Conservation (phyloP, 2,113 vertebrate genomes). For the Protobothrops flavoviridis region DNA sequence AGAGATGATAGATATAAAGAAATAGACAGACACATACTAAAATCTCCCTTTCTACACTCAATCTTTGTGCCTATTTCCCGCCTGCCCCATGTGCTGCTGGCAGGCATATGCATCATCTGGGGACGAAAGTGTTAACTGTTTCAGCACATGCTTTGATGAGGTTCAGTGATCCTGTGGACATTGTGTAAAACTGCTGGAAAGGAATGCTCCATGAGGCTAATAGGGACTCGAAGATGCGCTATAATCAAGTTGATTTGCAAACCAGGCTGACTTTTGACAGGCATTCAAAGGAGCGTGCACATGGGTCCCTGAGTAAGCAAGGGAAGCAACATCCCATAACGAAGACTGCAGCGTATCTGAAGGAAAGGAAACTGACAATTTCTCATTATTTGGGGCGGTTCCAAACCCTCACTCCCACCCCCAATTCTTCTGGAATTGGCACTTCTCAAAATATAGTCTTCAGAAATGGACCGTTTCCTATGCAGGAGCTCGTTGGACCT, state of each 20-base stretch:
- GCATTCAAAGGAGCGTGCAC: constrained; percentile 62
- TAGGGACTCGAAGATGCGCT: constrained; percentile 53
- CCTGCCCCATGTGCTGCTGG: accelerated
- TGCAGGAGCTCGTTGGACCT: too few relatives aligned
- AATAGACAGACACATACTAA: too few relatives aligned
- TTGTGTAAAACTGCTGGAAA: constrained; percentile 61
- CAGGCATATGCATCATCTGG: background rate
- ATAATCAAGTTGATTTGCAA: constrained; percentile 65
- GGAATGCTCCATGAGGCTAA: constrained; percentile 59
- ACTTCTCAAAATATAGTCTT: too few relatives aligned
- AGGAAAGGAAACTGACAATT: too few relatives aligned
- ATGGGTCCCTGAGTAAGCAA: background rate
- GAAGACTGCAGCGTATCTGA: background rate
- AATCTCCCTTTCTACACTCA: background rate
- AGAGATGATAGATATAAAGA: too few relatives aligned
- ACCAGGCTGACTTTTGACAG: constrained; percentile 60
- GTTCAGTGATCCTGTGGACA: constrained; percentile 40
- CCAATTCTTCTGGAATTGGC: too few relatives aligned
- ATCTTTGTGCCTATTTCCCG: background rate
- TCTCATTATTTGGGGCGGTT: too few relatives aligned
- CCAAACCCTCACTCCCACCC: too few relatives aligned
- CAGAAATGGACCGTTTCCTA: too few relatives aligned
- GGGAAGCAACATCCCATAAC: constrained; percentile 44
- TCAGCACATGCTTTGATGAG: background rate
- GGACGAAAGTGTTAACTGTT: constrained; percentile 35